phyloP scores from a whole-genome alignment of 2,888 invertebrate genomes.

The Nesidiocoris tenuis region DNA sequence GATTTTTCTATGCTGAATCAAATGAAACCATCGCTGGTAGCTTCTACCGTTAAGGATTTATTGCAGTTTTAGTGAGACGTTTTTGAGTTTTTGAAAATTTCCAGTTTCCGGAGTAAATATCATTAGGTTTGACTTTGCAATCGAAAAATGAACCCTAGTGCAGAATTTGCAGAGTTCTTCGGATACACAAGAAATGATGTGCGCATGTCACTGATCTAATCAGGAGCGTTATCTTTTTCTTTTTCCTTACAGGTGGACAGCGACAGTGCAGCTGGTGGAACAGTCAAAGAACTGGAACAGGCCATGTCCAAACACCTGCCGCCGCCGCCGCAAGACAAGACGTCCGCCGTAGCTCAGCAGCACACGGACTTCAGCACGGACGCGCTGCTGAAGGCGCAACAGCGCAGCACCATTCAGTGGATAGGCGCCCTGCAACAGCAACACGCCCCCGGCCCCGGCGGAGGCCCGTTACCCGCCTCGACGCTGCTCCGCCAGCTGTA shows the following conservation, averaged over 20 bases:
- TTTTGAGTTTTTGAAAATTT: too few relatives aligned
- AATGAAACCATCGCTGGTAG: too few relatives aligned
- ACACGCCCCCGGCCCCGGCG: conserved; percentile 49
- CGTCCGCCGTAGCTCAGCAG: conserved; percentile 27
- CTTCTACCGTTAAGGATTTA: too few relatives aligned
- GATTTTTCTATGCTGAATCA: too few relatives aligned
- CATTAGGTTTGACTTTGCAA: too few relatives aligned
- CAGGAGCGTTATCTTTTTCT: too few relatives aligned
- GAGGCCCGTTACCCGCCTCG: conserved; percentile 74
- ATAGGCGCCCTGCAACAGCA: conserved; percentile 65
- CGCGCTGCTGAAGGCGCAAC: conserved; percentile 76
- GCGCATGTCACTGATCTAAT: too few relatives aligned
- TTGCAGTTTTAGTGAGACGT: too few relatives aligned
- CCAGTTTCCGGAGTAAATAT: too few relatives aligned
- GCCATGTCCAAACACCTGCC: conserved; percentile 95
- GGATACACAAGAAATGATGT: too few relatives aligned
- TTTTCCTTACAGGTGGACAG: conserved; percentile 48
- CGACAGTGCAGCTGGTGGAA: conserved; percentile 55
- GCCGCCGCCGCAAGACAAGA: conserved; percentile 53
- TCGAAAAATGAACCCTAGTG: too few relatives aligned
- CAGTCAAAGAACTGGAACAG: conserved; percentile 90
- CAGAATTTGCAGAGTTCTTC: too few relatives aligned
- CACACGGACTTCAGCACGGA: conserved; percentile 83
- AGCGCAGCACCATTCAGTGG: conserved; percentile 87
- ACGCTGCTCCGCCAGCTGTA: conserved; percentile 86